Base-by-base conservation (phyloP, 2,888 invertebrate species). In the Pyrrhia umbra region DNA sequence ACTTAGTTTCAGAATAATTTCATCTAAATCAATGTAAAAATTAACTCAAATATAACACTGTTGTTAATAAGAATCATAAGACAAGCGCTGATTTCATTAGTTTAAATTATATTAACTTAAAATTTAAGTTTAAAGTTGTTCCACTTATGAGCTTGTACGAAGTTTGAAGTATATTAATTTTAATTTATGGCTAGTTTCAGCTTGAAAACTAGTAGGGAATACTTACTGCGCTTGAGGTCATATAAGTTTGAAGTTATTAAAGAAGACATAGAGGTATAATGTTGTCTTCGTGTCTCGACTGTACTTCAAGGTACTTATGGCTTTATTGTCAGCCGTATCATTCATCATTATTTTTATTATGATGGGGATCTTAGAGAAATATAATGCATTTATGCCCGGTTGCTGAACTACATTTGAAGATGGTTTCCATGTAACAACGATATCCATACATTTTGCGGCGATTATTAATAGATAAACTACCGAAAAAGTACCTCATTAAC, bases 161-260 rank as follows among this genome's bases (percentile, higher is more conserved):
- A 75, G 64, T 70, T 68, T 43, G n/a, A 34, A 70, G 39, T 57
- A 54, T 75, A 57, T 75, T 69, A 61, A 70, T 75, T 70, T 75
- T 56, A 71, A 71, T 75, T 75, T 50, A 71, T 71, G 37, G 45
- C 1, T 42, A 50, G 56, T 57, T 45, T 62, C 39, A 63, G 40
- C 57, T 63, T 55, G 8, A 30, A 50, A 54, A 50, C 49, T 75
- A 30, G 8, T 20, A 37, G 40, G 23, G 68, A 54, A 37, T 50
- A 61, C 16, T 16, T 20, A 42, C 23, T 37, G 50, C 18, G 51
- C 40, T 25, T n/a, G 18, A 49, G 39, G 42, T 43, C 42, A 52
- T 52, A 49, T 66, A 57, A 23, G 34, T 46, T 16, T 27, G 21
- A 40, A 72, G 21, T 68, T 34, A 70, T 46, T 37, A 46, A 6